Conservation (phyloP, 2,888 invertebrate genomes). For the Psylliodes chrysocephalus region DNA sequence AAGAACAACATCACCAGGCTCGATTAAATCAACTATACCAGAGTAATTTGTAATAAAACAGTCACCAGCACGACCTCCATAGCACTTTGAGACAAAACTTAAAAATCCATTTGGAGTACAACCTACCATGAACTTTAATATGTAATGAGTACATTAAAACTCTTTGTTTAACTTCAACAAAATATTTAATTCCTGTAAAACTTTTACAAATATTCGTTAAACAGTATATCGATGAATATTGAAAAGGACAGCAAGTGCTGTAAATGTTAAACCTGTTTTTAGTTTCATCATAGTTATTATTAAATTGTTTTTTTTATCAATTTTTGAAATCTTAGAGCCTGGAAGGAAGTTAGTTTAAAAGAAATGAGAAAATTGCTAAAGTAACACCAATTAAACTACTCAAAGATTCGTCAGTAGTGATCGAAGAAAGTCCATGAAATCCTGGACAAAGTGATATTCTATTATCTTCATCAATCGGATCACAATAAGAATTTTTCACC, state of each 20-base stretch:
- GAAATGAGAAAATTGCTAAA: too few species aligned
- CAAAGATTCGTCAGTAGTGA: background rate
- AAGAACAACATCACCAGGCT: background rate
- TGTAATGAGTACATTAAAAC: constrained; percentile 12
- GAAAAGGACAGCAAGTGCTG: background rate
- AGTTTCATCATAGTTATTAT: background rate
- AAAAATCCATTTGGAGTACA: background rate
- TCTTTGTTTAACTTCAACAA: constrained; percentile 9
- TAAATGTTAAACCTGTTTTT: background rate
- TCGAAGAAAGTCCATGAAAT: background rate
- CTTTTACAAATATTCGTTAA: background rate
- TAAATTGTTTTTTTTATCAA: background rate
- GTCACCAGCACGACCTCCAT: constrained; percentile 6
- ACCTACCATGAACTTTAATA: background rate
- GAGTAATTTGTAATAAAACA: constrained; percentile 6
- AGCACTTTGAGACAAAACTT: constrained; percentile 2
- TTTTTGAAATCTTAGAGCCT: background rate
- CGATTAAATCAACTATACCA: constrained; percentile 3
- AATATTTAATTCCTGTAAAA: background rate
- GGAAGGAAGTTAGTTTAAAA: too few species aligned
- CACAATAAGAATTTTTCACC: too few species aligned
- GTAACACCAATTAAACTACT: too few species aligned
- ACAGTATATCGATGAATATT: background rate
- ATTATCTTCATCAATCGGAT: background rate
- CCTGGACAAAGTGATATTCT: background rate